A percentile compares a stretch with the other conserved stretches of the same genome.
phyloP scores from a whole-genome alignment of 2,113 vertebrate genomes.

The Menidia beryllina region DNA sequence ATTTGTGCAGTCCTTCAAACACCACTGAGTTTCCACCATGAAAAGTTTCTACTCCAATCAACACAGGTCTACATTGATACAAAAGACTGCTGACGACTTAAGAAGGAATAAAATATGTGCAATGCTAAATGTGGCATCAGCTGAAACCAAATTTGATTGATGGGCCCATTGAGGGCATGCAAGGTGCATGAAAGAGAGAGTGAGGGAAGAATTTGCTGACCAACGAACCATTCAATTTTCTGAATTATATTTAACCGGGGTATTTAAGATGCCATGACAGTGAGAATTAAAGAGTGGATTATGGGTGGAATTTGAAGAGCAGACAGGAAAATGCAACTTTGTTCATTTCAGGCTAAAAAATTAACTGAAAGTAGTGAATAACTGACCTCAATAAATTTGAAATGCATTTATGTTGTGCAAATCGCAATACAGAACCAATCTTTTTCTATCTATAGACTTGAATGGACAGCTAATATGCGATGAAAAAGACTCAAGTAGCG shows the following conservation, averaged over 20 bases:
- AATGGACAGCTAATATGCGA: conserved; percentile 70
- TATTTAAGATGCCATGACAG: conserved; percentile 54
- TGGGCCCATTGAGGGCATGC: conserved; percentile 50
- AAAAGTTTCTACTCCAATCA: conserved; percentile 58
- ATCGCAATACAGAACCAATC: background rate
- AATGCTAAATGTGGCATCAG: conserved; percentile 51
- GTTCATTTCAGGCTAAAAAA: conserved; percentile 69
- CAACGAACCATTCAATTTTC: conserved; percentile 69
- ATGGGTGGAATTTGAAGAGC: conserved; percentile 56
- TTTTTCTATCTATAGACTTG: background rate
- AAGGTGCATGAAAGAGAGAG: conserved; percentile 58
- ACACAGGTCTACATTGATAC: conserved; percentile 32
- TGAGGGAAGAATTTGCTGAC: conserved; percentile 61
- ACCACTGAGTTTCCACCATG: conserved; percentile 56
- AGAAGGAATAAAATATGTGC: conserved; percentile 61
- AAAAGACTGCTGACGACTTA: conserved; percentile 55
- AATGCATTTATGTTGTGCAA: background rate
- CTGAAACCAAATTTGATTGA: conserved; percentile 64
- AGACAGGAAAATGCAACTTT: conserved; percentile 43
- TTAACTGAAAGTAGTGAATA: conserved; percentile 62
- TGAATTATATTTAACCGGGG: conserved; percentile 70
- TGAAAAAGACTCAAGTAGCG: conserved; percentile 80
- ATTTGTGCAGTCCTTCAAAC: conserved; percentile 69
- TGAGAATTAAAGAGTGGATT: conserved; percentile 28
- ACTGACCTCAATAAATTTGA: conserved; percentile 77